A percentile compares a stretch with the other conserved stretches of the same genome.
Evolutionary conservation across 2,797 vertebrate genomes (phyloP).

Genomic region (Hipposideros larvatus): DNA sequence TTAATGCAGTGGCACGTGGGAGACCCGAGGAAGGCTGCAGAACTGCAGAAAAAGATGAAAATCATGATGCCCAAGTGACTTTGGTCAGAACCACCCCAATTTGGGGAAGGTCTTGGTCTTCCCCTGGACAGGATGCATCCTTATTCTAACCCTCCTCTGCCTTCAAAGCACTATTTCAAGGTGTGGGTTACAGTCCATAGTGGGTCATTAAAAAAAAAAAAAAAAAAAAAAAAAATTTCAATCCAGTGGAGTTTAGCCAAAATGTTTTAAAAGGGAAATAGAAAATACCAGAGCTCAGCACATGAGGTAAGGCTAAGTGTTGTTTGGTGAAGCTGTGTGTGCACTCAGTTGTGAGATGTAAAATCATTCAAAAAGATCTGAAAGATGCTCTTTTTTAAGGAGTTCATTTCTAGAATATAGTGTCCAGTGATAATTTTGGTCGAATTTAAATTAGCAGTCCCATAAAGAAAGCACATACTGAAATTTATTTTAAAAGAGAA

Average conservation of each 20-base stretch:
- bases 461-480: slow-evolving; percentile 18
- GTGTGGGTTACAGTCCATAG: background rate
- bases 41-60: background rate
- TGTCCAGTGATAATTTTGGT: background rate
- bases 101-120: background rate
- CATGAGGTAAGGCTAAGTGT: background rate
- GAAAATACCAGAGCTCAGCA: background rate
- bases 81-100: background rate
- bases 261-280: background rate
- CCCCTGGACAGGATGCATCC: background rate
- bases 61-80: background rate
- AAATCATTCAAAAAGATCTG: background rate
- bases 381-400: background rate
- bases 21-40: background rate
- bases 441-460: background rate
- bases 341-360: background rate
- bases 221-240: background rate
- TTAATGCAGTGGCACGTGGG: background rate
- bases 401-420: background rate
- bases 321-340: background rate
- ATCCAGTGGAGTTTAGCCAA: background rate
- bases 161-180: background rate
- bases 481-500: slow-evolving; percentile 69
- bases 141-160: background rate
- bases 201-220: background rate